Base-by-base conservation (phyloP, 2,113 vertebrate genomes). In the Brachypodius melanocephalos region DNA sequence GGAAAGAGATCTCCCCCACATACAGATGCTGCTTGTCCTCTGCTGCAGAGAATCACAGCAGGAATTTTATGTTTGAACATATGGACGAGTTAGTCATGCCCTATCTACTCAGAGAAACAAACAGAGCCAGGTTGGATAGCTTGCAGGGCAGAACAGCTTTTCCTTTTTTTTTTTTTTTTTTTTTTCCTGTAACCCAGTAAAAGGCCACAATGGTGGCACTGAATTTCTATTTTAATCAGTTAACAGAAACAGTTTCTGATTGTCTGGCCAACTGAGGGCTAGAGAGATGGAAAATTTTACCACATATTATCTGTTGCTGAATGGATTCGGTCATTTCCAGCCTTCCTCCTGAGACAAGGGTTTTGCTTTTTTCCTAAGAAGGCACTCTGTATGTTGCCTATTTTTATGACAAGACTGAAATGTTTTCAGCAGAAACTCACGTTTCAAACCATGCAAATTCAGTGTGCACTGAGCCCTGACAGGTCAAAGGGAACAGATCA, bases 61-160 rank as follows among this genome's bases (percentile, higher is more conserved):
- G 90, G 90, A 95, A 94, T 90, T 86, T 95, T 93, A 88, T 95
- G 90, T 95, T 83, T 85, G 95, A 97, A 85, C 96, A 96, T 97
- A 97, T 93, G 96, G 96, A 71, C 75, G 5, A 95, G 79, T 97
- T 97, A 97, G 90, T 96, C 92, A 96, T 97, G 96, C 96, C 94
- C 96, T 96, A 95, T 92, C 95, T 97, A 85, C 92, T 89, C 94
- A 86, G 83, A 76, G 88, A 96, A 95, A 95, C 88, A 97, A 94
- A 93, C 85, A 97, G 78, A 87, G 82, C 63, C 95, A 95, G 79
- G 65, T 75, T 94, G 92, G 94, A 96, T 79, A 74, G 95, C 92
- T 97, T 86, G 90, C 83, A 96, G 90, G 94, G 92, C 83, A 80
- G 83, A 92, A 81, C 46, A 94, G 83, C 19, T 78, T 88, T 71